phyloP scores from a whole-genome alignment of 2,888 invertebrate genomes.

The Rapana venosa region DNA sequence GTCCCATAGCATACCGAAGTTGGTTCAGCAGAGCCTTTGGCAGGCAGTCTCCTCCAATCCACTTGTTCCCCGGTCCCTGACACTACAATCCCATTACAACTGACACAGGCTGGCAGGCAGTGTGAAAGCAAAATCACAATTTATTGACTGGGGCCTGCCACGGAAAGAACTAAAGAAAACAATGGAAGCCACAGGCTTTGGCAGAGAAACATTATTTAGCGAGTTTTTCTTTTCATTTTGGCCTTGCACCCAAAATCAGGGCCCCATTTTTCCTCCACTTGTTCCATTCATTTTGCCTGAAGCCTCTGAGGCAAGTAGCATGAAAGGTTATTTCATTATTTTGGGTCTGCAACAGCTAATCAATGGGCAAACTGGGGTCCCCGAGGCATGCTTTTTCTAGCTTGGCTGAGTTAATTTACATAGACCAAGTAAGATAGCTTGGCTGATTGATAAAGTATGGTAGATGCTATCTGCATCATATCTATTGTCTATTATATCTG shows the following conservation, averaged over 20 bases:
- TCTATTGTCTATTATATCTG: too few species aligned
- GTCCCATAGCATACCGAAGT: too few species aligned
- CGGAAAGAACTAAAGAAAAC: constrained; percentile 24
- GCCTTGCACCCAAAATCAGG: neutral
- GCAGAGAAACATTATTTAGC: constrained; percentile 40
- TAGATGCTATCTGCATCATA: too few species aligned
- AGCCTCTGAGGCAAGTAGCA: constrained; percentile 6
- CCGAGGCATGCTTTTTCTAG: constrained; percentile 14
- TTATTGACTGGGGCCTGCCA: constrained; percentile 46
- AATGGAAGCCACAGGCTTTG: constrained; percentile 30
- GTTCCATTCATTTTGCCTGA: neutral
- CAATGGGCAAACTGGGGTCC: constrained; percentile 25
- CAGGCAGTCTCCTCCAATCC: constrained; percentile 26
- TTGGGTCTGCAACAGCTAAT: constrained; percentile 37
- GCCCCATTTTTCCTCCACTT: constrained; percentile 11
- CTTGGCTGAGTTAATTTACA: too few species aligned
- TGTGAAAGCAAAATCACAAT: constrained; percentile 47
- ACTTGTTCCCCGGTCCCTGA: constrained; percentile 38
- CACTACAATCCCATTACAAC: constrained; percentile 51
- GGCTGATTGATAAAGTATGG: too few species aligned
- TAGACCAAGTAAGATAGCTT: too few species aligned
- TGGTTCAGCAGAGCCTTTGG: too few species aligned
- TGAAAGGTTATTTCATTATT: constrained; percentile 37
- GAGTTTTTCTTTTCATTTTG: constrained; percentile 1
- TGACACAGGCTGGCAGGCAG: constrained; percentile 45